A percentile compares a stretch with the other conserved stretches of the same genome.
phyloP scores from a whole-genome alignment of 2,888 invertebrate genomes.

The Ceraclea dissimilis region DNA sequence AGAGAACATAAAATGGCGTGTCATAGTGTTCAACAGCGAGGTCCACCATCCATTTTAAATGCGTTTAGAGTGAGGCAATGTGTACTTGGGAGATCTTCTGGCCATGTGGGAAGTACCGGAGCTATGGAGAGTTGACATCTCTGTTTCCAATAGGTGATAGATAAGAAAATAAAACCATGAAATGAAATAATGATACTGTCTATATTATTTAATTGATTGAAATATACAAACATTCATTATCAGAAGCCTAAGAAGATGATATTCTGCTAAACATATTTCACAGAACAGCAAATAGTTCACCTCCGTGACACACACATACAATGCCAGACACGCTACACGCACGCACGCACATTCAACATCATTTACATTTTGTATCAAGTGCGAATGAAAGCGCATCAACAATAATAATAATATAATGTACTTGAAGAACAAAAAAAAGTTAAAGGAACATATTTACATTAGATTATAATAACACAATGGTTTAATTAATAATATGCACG shows the following conservation, averaged over 20 bases:
- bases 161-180: constrained; percentile 5
- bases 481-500: too few relatives aligned
- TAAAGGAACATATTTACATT: constrained; percentile 16
- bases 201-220: constrained; percentile 17
- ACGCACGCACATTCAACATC: not conserved
- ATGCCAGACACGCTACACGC: not conserved
- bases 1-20: too few relatives aligned
- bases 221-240: constrained; percentile 22
- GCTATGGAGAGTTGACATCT: too few relatives aligned
- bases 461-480: constrained; percentile 3
- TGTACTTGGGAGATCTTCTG: too few relatives aligned
- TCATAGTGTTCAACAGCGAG: too few relatives aligned
- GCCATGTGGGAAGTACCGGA: too few relatives aligned
- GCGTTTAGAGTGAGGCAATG: too few relatives aligned
- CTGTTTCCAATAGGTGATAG: too few relatives aligned
- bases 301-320: not conserved
- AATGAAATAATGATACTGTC: constrained; percentile 14
- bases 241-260: constrained; percentile 11
- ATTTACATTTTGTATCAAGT: not conserved
- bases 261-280: constrained; percentile 3
- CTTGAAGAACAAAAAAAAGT: constrained; percentile 14
- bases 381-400: constrained; percentile 9
- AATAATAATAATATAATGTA: not conserved
- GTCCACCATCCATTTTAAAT: too few relatives aligned
- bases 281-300: not conserved